Conservation (phyloP, 2,113 vertebrate species). For the Cynoglossus semilaevis region DNA sequence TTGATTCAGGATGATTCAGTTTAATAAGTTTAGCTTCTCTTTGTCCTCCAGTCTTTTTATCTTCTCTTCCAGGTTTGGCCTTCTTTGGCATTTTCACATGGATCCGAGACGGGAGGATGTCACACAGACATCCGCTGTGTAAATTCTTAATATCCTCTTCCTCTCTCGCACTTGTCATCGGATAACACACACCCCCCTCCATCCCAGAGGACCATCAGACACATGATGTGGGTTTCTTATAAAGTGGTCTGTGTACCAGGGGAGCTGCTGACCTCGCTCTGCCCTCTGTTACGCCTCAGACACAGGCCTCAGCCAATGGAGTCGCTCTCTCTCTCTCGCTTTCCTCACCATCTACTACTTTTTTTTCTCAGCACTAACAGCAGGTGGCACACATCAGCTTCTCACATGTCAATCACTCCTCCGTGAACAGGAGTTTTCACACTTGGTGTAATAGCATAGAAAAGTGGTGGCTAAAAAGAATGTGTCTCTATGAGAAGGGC, state of each 20-base stretch:
- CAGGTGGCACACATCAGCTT: constrained; percentile 38
- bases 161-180: constrained; percentile 47
- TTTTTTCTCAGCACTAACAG: constrained; percentile 42
- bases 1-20: no score
- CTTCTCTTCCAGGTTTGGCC: no score
- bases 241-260: constrained; percentile 56
- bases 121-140: constrained; percentile 17
- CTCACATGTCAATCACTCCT: constrained; percentile 32
- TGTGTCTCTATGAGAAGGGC: neutral
- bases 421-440: constrained; percentile 16
- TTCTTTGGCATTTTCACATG: no score
- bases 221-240: constrained; percentile 54
- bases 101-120: neutral
- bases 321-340: constrained; percentile 9
- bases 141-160: constrained; percentile 28
- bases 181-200: constrained; percentile 45
- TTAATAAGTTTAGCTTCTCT: no score
- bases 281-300: constrained; percentile 64
- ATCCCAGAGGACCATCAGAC: constrained; percentile 33
- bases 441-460: constrained; percentile 17
- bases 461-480: constrained; percentile 23
- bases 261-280: constrained; percentile 59
- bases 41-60: no score
- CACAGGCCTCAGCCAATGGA: constrained; percentile 61
- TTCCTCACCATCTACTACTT: constrained; percentile 20